Base-by-base conservation (phyloP, 2,113 vertebrate genomes). In the Megatriorchis doriae region DNA sequence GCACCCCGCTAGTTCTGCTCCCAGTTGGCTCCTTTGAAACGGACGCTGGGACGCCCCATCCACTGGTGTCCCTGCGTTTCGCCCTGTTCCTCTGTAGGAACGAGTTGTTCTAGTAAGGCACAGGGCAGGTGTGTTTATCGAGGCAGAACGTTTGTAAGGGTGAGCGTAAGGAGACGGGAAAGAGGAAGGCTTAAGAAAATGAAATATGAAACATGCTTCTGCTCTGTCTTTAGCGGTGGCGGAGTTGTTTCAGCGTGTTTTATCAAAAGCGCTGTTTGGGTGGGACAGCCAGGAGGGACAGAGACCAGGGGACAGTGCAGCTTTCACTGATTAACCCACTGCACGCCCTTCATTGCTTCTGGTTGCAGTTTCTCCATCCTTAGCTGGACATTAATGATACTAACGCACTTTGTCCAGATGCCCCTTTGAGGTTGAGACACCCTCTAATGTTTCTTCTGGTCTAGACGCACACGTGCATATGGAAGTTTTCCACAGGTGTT, bases 1-100 rank as follows among this genome's bases (percentile, higher is more conserved):
- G 70, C 52, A 73, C 23, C 27, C 14, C 1, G 0, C 14, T 53
- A 58, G 36, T 20, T 20, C 16, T 34, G 34, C 65, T 78, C 29
- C 31, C 22, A 16, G 58, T 6, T 2, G 4, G 7, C 9, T 56
- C 20, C 58, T 92, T 83, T 45, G 72, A 70, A 66, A 82, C 0
- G 10, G 40, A 6, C 0, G 1, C 27, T 0, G 3, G 55, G 56
- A 55, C 52, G 71, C 78, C 21, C 29, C 7, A 8, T 43, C 25
- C 18, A 3, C 53, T 36, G 61, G 13, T 77, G 31, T 73, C 19
- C 17, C n/a, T 55, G 38, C 43, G 36, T 81, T 81, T 92, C 7
- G 6, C 18, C 3, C 3, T 4, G 25, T 38, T 91, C 67, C n/a
- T 95, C 66, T 6, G 9, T 7, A 81, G 47, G 19, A 59, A 25